These are phyloP conservation scores for Distichodus sexfasciatus DNA, from an alignment of 2,797 vertebrate genomes.

Conservation along the genomic window DNA sequence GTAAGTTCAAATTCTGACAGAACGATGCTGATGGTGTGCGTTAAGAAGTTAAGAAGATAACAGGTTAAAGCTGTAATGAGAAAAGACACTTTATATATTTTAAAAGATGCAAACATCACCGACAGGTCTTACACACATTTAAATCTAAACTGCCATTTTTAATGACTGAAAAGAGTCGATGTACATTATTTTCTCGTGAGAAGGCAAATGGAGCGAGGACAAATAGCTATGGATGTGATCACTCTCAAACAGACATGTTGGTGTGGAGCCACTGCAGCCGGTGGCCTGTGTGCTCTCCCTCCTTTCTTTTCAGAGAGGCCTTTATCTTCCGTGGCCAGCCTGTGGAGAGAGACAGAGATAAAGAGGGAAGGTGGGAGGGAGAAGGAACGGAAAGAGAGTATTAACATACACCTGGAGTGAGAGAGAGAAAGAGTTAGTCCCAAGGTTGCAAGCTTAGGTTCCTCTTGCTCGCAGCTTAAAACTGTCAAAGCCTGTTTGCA, in stretches of 20 bases:
- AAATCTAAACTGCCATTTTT: too few species aligned
- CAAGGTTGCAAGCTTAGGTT: constrained; percentile 3
- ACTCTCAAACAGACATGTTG: not conserved
- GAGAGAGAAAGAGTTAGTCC: constrained; percentile 42
- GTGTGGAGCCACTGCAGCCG: constrained; percentile 44
- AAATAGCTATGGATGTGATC: constrained; percentile 8
- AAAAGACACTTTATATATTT: not conserved
- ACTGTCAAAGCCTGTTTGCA: constrained; percentile 9
- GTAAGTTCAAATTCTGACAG: too few species aligned
- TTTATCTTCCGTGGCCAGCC: constrained; percentile 73
- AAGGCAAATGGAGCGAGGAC: not conserved
- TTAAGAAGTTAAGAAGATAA: too few species aligned
- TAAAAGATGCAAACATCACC: not conserved
- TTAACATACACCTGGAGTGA: constrained; percentile 24
- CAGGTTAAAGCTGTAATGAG: too few species aligned
- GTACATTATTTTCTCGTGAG: constrained; percentile 8
- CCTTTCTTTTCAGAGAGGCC: constrained; percentile 51
- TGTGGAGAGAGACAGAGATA: constrained; percentile 69
- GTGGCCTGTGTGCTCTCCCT: constrained; percentile 42
- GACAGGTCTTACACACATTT: not conserved
- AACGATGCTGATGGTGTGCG: too few species aligned
- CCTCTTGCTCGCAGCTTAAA: constrained; percentile 16
- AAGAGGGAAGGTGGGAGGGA: constrained; percentile 52
- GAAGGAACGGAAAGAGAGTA: constrained; percentile 49
- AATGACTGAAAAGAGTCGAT: constrained; percentile 1